Base-by-base conservation (phyloP, 2,797 vertebrate species). In the Champsocephalus esox region DNA sequence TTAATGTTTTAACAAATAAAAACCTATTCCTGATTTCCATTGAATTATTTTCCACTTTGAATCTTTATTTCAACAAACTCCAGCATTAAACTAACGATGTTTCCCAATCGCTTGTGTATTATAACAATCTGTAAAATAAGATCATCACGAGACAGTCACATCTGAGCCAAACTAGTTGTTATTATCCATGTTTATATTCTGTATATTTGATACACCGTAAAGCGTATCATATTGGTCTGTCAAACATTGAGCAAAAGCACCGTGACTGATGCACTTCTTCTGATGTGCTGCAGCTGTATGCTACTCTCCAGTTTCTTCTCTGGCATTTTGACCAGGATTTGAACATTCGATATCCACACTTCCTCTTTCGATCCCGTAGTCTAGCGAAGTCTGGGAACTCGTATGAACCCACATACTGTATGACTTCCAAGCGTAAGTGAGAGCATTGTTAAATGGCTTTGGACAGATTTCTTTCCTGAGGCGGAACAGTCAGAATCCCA, bases 171-270 rank as follows among this genome's bases (percentile, higher is more conserved):
- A 38, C 8, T 2, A 2, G 34, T 38, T 38, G 34, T 38, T 38
- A 38, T 9, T 28, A 38, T 38, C 34, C 34, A 38, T 38, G 34
- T 38, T 38, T 38, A 7, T 38, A 38, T 9, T 2, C 34, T 38
- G 34, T 6, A 6, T 38, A 38, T 38, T 38, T 38, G 6, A 38
- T 38, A 38, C 8, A 38, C 34, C 2, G 17, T n/a, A 51, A 38
- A 9, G 21, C 21, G 21, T 21, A 21, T 44, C 12, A 41, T 43
- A 9, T 43, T n/a, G 34, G 6, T 38, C 34, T 38, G 34, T 28
- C 19, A 54, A 4, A 54, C 64, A 21, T 34, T 28, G 38, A 66
- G 63, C 46, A 38, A 55, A 60, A 75, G 10, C 62, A 19, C 63
- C 52, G 64, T 24, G 43, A 41, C 57, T 61, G 43, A 68, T 52